Conservation (phyloP, 2,888 invertebrate species). For the Rhagonycha fulva region DNA sequence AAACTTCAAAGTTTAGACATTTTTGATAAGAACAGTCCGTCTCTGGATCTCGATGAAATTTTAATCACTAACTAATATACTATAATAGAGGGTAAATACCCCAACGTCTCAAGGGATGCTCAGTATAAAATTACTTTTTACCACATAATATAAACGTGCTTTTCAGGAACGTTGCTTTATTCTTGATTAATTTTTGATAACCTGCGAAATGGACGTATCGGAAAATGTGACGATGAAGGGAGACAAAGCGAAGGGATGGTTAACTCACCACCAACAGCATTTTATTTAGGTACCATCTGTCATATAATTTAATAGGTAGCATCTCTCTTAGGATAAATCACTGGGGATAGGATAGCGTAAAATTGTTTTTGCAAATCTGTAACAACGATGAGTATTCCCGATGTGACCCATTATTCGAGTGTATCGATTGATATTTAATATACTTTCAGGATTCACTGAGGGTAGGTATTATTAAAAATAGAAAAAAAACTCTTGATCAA, state of each 20-base stretch:
- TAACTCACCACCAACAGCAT: neutral
- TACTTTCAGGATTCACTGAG: neutral
- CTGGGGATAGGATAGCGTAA: constrained; percentile 25
- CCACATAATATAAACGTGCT: constrained; percentile 41
- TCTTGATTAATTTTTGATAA: constrained; percentile 21
- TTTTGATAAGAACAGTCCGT: constrained; percentile 6
- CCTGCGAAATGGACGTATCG: neutral
- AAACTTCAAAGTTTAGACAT: no score
- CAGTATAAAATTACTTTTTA: constrained; percentile 47
- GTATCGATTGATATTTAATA: constrained; percentile 27
- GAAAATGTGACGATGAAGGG: neutral
- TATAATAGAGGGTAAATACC: constrained; percentile 49
- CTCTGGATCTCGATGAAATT: constrained; percentile 45
- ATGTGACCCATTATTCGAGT: constrained; percentile 15
- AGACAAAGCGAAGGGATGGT: neutral
- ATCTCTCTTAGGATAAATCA: constrained; percentile 28
- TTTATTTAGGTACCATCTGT: constrained; percentile 40
- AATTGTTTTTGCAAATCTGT: constrained; percentile 29
- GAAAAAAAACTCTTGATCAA: neutral
- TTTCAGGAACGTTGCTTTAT: constrained; percentile 25
- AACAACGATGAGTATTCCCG: constrained; percentile 9
- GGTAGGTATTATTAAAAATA: neutral
- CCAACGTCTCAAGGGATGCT: constrained; percentile 38
- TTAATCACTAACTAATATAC: constrained; percentile 52
- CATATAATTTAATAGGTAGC: constrained; percentile 39